Evolutionary conservation across 64 coral and sea anemone species (phyloP).

Genomic region (Catalaphyllia jardinei): DNA sequence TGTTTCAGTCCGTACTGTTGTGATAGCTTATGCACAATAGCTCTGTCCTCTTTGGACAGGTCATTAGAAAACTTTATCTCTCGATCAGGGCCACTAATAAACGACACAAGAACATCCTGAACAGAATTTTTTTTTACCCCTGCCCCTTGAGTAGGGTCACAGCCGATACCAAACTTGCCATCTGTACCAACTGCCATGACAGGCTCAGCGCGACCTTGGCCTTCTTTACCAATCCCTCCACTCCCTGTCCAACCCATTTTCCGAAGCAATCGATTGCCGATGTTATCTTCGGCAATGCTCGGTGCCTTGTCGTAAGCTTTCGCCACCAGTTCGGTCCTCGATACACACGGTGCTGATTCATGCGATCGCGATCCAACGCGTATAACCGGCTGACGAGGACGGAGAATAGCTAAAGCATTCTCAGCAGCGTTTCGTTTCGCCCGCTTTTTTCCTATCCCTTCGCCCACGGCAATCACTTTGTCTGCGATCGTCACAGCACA

Average conservation of each 20-base stretch:
- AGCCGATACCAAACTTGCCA: slow-evolving; percentile 79
- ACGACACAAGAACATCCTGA: slow-evolving; percentile 64
- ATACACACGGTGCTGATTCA: slow-evolving; percentile 37
- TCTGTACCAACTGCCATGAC: slow-evolving; percentile 68
- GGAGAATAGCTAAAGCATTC: slow-evolving; percentile 74
- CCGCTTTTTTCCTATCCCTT: slow-evolving; percentile 59
- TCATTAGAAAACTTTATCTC: slow-evolving; percentile 86
- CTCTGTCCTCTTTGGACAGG: slow-evolving; percentile 81
- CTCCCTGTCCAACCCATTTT: slow-evolving; percentile 95
- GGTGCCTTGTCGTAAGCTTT: slow-evolving; percentile 69
- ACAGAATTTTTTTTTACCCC: slow-evolving; percentile 53
- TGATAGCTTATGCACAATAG: slow-evolving; percentile 64
- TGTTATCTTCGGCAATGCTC: slow-evolving; percentile 77
- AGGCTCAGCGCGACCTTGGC: slow-evolving; percentile 80
- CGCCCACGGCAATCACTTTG: slow-evolving; percentile 65
- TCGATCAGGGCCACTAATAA: slow-evolving; percentile 59
- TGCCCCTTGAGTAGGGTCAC: neutral
- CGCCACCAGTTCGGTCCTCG: slow-evolving; percentile 62
- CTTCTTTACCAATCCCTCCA: slow-evolving; percentile 76
- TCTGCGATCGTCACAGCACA: slow-evolving; percentile 74
- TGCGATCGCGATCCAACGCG: slow-evolving; percentile 27
- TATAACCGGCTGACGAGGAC: slow-evolving; percentile 66
- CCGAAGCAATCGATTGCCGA: slow-evolving; percentile 85
- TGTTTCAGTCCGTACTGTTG: slow-evolving; percentile 65
- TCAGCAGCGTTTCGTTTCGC: slow-evolving; percentile 82